Conservation (phyloP, 1,140 invertebrate species). For the Copidosoma floridanum region DNA sequence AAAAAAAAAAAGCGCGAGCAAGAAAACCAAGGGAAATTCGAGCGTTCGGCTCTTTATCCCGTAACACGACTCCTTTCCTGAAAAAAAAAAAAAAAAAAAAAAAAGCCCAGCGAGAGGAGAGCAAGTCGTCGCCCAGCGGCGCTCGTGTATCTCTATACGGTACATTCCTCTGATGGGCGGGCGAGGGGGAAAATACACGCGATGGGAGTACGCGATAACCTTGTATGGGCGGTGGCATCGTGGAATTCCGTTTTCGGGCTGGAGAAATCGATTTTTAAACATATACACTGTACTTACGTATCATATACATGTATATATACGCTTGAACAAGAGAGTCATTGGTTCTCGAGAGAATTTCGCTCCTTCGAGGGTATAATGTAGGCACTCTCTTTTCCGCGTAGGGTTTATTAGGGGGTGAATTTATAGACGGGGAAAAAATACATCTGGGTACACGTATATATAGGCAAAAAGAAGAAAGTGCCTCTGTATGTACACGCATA, state of each 20-base stretch:
- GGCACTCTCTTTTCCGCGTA: too few species aligned
- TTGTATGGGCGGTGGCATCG: not conserved
- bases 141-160: not conserved
- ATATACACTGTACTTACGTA: too few species aligned
- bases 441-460: too few species aligned
- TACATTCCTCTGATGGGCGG: not conserved
- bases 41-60: not conserved
- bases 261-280: constrained; percentile 19
- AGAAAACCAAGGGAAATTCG: too few species aligned
- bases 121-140: not conserved
- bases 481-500: not conserved
- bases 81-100: not conserved
- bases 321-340: too few species aligned
- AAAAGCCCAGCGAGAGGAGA: not conserved
- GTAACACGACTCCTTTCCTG: too few species aligned
- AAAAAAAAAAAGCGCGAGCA: constrained; percentile 15
- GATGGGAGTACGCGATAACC: constrained; percentile 19
- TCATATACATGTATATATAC: too few species aligned
- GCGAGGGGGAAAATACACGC: constrained; percentile 17
- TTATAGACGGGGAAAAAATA: constrained; percentile 22
- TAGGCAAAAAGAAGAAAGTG: too few species aligned
- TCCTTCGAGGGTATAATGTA: too few species aligned
- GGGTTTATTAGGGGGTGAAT: constrained; percentile 28
- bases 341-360: too few species aligned
- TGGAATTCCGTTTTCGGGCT: constrained; percentile 18